phyloP scores from a whole-genome alignment of 1,140 invertebrate genomes.

The Mactra quadrangularis region DNA sequence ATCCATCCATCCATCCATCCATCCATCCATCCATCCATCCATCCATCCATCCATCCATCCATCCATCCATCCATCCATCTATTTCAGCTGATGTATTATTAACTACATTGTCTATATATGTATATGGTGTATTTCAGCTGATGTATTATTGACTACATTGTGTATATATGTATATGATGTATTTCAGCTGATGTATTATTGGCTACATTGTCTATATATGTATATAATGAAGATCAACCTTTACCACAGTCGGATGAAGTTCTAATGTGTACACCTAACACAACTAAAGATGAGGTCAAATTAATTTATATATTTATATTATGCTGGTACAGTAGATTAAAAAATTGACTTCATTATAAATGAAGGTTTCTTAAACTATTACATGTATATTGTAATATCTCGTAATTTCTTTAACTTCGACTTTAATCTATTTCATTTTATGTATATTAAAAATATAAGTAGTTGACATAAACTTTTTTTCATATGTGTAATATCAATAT shows the following conservation, averaged over 20 bases:
- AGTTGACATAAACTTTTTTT: slow-evolving; percentile 60
- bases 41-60: too few species aligned
- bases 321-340: background rate
- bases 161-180: background rate
- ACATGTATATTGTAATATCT: too few species aligned
- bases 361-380: slow-evolving; percentile 73
- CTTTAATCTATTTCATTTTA: background rate
- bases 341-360: slow-evolving; percentile 60
- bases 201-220: slow-evolving; percentile 74
- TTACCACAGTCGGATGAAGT: slow-evolving; percentile 78
- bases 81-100: too few species aligned
- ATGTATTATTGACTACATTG: background rate
- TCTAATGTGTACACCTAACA: slow-evolving; percentile 76
- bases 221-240: slow-evolving; percentile 65
- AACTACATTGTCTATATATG: too few species aligned
- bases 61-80: too few species aligned
- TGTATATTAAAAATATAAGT: background rate
- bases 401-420: slow-evolving; percentile 64
- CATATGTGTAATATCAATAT: slow-evolving; percentile 67
- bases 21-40: too few species aligned
- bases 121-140: too few species aligned
- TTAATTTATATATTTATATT: background rate
- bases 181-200: slow-evolving; percentile 67
- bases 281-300: slow-evolving; percentile 77
- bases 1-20: too few species aligned